Evolutionary conservation across 2,113 vertebrate species (phyloP), one percentile per base, ranked within the genome.

Genomic region (Hemiprocne comata): DNA sequence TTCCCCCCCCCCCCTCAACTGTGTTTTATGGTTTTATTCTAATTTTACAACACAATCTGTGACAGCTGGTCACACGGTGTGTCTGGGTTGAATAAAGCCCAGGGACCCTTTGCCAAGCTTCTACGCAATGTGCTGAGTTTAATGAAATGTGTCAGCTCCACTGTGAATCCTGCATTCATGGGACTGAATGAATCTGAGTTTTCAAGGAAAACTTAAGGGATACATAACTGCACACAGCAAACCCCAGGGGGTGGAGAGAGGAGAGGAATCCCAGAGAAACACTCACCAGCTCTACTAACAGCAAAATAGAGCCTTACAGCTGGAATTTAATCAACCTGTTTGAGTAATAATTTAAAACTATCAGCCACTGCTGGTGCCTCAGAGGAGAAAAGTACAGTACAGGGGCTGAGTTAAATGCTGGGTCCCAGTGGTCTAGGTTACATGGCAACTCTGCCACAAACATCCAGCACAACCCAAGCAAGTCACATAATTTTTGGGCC

Each of bases 111-210:
- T 95, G 95, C 94, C 95, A 97, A 96, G 79, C 70, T 65, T 94
- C 90, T 90, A 71, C 6, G 54, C 90, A 94, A 93, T 89, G 77
- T 80, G 92, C 76, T 86, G 94, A 96, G 88, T 86, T 72, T 96
- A 96, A 96, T 97, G 95, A 95, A 95, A 95, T 69, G 90, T 95
- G 95, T 96, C 93, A 92, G 93, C 92, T 95, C 84, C 58, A 9
- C 92, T 82, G 77, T 92, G 90, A 89, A 85, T 90, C 12, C n/a
- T 48, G 86, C 74, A 91, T 92, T 95, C 94, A 96, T 26, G 46
- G 92, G 90, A 81, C 48, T 92, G 88, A 96, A 94, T 92, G 95
- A 96, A 93, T 65, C 86, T 4, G 73, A 85, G 85, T 91, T 88
- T 96, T 93, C 93, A 97, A 96, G 95, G 80, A 90, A 96, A 96